Base-by-base conservation (phyloP, 1,140 invertebrate genomes). In the Zaprionus taronus region DNA sequence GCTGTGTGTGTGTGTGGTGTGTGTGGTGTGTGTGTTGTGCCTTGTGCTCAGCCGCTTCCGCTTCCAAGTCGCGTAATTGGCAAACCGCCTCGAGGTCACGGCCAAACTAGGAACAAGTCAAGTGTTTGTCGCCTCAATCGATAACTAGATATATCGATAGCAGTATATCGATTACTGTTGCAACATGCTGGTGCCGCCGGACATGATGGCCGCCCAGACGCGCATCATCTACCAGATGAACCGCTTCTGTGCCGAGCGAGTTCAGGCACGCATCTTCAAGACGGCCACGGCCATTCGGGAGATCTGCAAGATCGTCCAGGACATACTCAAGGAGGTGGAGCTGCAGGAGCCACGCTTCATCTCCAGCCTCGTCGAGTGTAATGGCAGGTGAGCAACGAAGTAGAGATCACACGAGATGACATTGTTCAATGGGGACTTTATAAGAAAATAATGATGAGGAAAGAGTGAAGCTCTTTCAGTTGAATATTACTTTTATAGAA, bases 331-430 rank as follows among this genome's bases (percentile, higher is more conserved):
- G 92, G 98, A 99, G 93, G 98, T 99, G 1, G 98, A 99, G 93
- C 96, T 98, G 9, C 98, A 99, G 93, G 98, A 99, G 93, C 98
- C 98, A 31, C 93, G 98, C 20, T 99, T 99, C 93, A 99, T 99
- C 70, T 98, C 97, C 51, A 97, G 95, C 28, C 89, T 95, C 15
- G 95, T 95, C n/a, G 95, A 96, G 82, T 96, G 95, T 91, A 96
- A 96, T 85, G 95, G 95, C 62, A 91, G 92, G 92, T 93, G 65
- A 91, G 61, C 60, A 20, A 26, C 6, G 12, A 2, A 49, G 15
- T 20, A 36, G 24, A 1, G 1, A n/a, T 14, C 38, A 31, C 6
- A 9, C 0, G 3, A 0, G 31, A 4, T 11, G 31, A 34, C 31
- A 3, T 34, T 3, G 2, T 11, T 34, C 2, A 11, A 34, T 2